phyloP scores from a whole-genome alignment of 2,888 invertebrate species.

The Lepidochitona cinerea region DNA sequence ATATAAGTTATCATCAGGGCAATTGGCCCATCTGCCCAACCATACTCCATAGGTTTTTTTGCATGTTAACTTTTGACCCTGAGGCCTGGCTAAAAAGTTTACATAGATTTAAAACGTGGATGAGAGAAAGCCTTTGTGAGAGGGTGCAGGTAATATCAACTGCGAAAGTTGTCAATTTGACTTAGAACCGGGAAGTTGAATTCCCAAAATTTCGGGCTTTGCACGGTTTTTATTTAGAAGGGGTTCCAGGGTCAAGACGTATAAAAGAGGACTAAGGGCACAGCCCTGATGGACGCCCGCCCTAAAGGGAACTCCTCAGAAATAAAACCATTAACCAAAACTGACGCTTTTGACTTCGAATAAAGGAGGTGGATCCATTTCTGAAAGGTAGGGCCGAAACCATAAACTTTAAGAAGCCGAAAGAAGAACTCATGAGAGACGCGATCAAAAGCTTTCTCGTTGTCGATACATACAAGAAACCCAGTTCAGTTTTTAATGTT shows the following conservation, averaged over 20 bases:
- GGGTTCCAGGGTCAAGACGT: conserved; percentile 1
- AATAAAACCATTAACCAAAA: conserved; percentile 6
- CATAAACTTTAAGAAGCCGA: conserved; percentile 28
- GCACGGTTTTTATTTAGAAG: background rate
- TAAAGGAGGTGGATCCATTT: conserved; percentile 39
- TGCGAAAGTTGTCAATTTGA: conserved; percentile 19
- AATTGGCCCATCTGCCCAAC: conserved; percentile 30
- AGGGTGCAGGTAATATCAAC: conserved; percentile 14
- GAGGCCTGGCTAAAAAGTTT: conserved; percentile 18
- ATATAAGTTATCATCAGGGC: too few species aligned
- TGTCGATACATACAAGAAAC: conserved; percentile 34
- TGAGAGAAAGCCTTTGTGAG: conserved; percentile 8
- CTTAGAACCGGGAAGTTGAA: conserved; percentile 16
- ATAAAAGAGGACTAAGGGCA: background rate
- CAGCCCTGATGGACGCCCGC: conserved; percentile 1
- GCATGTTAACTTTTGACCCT: conserved; percentile 28
- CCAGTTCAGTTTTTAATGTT: conserved; percentile 29
- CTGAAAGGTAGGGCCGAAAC: conserved; percentile 32
- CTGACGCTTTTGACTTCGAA: background rate
- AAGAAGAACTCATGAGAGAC: conserved; percentile 36
- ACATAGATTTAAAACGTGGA: conserved; percentile 5
- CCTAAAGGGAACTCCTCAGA: background rate
- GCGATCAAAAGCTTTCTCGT: conserved; percentile 41
- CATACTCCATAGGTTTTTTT: conserved; percentile 29
- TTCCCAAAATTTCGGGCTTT: conserved; percentile 13